Conservation (phyloP, 1,140 invertebrate genomes). For the Pseudachorutes palmiensis region DNA sequence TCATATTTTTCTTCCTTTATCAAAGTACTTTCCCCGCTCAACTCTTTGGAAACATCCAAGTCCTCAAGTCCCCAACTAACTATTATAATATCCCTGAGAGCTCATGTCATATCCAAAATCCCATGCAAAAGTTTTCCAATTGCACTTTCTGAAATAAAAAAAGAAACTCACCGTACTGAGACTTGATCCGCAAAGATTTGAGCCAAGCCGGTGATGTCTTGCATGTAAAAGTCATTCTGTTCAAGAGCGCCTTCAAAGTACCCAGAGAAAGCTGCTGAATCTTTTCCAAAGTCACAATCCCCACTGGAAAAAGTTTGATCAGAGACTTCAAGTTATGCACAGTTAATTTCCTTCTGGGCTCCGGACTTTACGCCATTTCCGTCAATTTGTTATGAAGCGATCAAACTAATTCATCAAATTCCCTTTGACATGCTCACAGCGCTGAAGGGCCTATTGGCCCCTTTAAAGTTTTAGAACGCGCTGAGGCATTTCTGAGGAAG, state of each 20-base stretch:
- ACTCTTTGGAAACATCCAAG: too few species aligned
- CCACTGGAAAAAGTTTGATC: conserved; percentile 46
- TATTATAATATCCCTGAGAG: background rate
- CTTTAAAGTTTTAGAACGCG: background rate
- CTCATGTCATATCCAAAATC: background rate
- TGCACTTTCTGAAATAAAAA: background rate
- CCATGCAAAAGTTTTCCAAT: conserved; percentile 8
- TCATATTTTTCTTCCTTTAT: too few species aligned
- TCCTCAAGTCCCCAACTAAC: too few species aligned
- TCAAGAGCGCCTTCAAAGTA: conserved; percentile 68
- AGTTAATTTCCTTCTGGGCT: too few species aligned
- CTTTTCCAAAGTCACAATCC: conserved; percentile 59
- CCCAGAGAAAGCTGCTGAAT: conserved; percentile 57
- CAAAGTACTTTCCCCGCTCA: too few species aligned
- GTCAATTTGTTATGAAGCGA: too few species aligned
- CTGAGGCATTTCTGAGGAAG: background rate
- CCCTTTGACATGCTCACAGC: background rate
- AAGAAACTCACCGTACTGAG: conserved; percentile 47
- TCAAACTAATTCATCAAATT: too few species aligned
- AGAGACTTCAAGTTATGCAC: too few species aligned
- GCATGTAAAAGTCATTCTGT: conserved; percentile 72
- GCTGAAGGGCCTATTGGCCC: background rate
- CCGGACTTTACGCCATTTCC: too few species aligned
- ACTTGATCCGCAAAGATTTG: conserved; percentile 64
- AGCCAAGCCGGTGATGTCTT: conserved; percentile 60